Base-by-base conservation (phyloP, 2,113 vertebrate species). In the Camelus dromedarius region DNA sequence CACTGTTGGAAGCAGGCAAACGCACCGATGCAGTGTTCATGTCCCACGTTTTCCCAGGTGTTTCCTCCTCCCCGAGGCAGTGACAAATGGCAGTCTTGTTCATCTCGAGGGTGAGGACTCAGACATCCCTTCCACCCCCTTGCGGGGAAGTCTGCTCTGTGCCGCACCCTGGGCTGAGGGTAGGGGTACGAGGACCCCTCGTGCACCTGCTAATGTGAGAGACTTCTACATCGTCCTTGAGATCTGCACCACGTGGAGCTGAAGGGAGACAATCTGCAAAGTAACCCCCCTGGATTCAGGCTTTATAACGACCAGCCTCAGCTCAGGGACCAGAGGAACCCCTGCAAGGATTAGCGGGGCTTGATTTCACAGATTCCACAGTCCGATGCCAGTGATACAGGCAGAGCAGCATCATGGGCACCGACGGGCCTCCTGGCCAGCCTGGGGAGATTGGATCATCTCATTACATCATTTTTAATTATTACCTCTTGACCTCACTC, bases 391-490 rank as follows among this genome's bases (percentile, higher is more conserved):
- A 88, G 76, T 62, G 84, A 87, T 89, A 83, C 24, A 90, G 75
- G 76, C 90, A 84, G 86, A 92, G 89, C 56, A 26, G 8, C 62
- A 93, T 76, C 66, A 18, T 87, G 95, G 95, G 90, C 87, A 88
- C 94, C 60, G 58, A 8, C 14, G 96, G 89, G 75, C 80, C 90
- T 93, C 26, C 96, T 97, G 97, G 97, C 97, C 92, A 94, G 90
- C 92, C 19, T 24, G 9, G 83, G 50, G 93, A 86, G 86, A 70
- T 97, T 97, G 97, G 91, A 91, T 97, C 97, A 97, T 97, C 88
- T 96, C 79, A 97, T 97, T 94, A 95, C 96, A 67, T 98, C 97
- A 97, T 95, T 96, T 94, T 96, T 92, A 97, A 97, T 97, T 93
- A 96, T 95, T 93, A 96, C 97, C 96, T 97, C 94, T 97, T 96